These are phyloP conservation scores for Macaria liturata DNA, from an alignment of 2,888 invertebrate genomes.

Conservation along the genomic window DNA sequence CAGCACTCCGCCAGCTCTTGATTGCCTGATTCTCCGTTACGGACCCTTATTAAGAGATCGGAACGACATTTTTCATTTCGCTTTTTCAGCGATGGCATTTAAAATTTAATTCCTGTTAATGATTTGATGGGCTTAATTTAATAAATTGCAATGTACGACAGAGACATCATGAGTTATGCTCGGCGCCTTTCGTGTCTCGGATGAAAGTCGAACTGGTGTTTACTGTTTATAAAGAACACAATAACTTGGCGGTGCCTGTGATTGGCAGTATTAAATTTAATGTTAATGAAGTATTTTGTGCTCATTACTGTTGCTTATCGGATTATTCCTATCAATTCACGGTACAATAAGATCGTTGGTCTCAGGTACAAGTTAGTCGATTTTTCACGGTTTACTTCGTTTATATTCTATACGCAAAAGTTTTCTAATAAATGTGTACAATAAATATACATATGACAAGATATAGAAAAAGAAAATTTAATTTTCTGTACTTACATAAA, in stretches of 20 bases:
- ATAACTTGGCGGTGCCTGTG: constrained; percentile 12
- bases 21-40: constrained; percentile 55
- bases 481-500: too few relatives aligned
- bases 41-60: constrained; percentile 59
- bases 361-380: too few relatives aligned
- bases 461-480: too few relatives aligned
- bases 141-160: constrained; percentile 31
- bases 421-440: too few relatives aligned
- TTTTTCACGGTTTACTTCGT: too few relatives aligned
- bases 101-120: constrained; percentile 47
- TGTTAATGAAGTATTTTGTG: constrained; percentile 17
- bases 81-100: constrained; percentile 45
- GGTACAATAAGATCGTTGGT: too few relatives aligned
- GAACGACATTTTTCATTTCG: constrained; percentile 46
- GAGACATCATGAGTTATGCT: constrained; percentile 21
- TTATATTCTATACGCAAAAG: too few relatives aligned
- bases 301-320: constrained; percentile 14
- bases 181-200: constrained; percentile 15
- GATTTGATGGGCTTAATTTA: constrained; percentile 43
- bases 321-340: neutral
- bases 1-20: constrained; percentile 54
- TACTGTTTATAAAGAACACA: constrained; percentile 20
- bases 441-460: too few relatives aligned
- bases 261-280: constrained; percentile 18
- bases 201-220: constrained; percentile 5